A percentile compares a stretch with the other conserved stretches of the same genome.
Conservation (phyloP, 2,113 vertebrate species). For the Zosterops borbonicus region DNA sequence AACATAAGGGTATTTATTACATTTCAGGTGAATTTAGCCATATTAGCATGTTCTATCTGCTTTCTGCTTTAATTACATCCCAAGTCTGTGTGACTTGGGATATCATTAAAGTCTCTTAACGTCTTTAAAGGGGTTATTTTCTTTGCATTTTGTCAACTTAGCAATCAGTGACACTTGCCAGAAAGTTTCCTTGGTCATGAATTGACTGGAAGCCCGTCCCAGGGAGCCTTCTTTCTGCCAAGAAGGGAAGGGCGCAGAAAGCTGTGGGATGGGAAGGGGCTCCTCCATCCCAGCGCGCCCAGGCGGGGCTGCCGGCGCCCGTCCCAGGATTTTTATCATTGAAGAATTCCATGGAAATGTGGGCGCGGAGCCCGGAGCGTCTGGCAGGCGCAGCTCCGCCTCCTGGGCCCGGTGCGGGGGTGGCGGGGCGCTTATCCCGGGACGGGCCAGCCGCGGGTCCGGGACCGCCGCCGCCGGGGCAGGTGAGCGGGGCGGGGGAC, state of each 20-base stretch:
- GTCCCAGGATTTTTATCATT: not conserved
- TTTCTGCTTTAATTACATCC: not conserved
- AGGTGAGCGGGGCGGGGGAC: not conserved
- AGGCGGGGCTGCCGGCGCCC: not conserved
- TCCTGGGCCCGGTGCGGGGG: not conserved
- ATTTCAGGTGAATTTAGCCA: not conserved
- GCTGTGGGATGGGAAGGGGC: not conserved
- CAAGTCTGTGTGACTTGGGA: not conserved
- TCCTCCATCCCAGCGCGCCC: not conserved
- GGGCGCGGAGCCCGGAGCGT: not conserved
- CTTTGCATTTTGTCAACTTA: not conserved
- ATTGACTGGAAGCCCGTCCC: fast-evolving
- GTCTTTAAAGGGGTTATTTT: not conserved
- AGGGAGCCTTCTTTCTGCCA: not conserved
- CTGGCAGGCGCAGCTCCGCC: not conserved
- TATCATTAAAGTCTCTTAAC: not conserved
- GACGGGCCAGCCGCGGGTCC: fast-evolving
- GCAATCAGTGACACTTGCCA: fast-evolving
- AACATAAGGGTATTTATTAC: not conserved
- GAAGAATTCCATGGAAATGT: fast-evolving
- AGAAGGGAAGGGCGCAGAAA: not conserved
- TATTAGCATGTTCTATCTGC: not conserved
- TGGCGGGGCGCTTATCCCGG: not conserved
- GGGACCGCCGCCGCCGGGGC: not conserved
- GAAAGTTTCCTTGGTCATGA: not conserved